A percentile compares a stretch with the other conserved stretches of the same genome.
These are phyloP conservation scores for Cydia splendana DNA, from an alignment of 1,140 invertebrate genomes.

Conservation along the genomic window DNA sequence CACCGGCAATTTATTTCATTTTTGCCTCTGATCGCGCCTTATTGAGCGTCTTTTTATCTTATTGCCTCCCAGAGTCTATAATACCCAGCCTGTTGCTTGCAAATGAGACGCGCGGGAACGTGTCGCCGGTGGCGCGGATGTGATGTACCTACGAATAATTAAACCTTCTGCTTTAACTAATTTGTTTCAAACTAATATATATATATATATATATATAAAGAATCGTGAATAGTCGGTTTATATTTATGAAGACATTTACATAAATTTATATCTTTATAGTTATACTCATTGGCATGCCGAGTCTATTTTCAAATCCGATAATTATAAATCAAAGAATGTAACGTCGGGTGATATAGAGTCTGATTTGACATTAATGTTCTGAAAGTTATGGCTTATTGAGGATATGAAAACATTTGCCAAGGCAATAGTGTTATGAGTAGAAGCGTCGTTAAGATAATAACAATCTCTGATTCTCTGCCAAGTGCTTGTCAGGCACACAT, in stretches of 20 bases:
- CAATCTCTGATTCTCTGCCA: conserved; percentile 70
- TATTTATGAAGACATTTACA: background rate
- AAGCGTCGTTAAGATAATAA: conserved; percentile 71
- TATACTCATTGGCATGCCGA: background rate
- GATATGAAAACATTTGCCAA: conserved; percentile 66
- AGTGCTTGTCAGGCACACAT: conserved; percentile 54
- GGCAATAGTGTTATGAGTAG: conserved; percentile 72
- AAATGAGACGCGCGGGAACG: conserved; percentile 75
- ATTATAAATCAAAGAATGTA: conserved; percentile 50
- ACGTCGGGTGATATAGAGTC: conserved; percentile 50
- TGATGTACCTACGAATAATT: conserved; percentile 74
- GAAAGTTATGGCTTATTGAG: conserved; percentile 64
- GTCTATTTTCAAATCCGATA: conserved; percentile 31
- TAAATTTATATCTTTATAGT: conserved; percentile 15
- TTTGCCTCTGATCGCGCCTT: conserved; percentile 78
- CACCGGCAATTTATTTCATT: conserved; percentile 79
- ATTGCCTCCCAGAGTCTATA: conserved; percentile 77
- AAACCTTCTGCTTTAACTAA: conserved; percentile 60
- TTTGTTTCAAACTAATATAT: conserved; percentile 17
- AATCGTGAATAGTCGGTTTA: background rate
- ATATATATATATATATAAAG: too few relatives aligned
- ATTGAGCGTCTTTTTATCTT: conserved; percentile 78
- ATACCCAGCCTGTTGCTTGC: conserved; percentile 77
- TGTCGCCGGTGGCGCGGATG: conserved; percentile 65
- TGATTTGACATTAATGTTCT: conserved; percentile 64